A percentile compares a stretch with the other conserved stretches of the same genome.
phyloP scores from a whole-genome alignment of 2,113 vertebrate species.

The Elgaria multicarinata region DNA sequence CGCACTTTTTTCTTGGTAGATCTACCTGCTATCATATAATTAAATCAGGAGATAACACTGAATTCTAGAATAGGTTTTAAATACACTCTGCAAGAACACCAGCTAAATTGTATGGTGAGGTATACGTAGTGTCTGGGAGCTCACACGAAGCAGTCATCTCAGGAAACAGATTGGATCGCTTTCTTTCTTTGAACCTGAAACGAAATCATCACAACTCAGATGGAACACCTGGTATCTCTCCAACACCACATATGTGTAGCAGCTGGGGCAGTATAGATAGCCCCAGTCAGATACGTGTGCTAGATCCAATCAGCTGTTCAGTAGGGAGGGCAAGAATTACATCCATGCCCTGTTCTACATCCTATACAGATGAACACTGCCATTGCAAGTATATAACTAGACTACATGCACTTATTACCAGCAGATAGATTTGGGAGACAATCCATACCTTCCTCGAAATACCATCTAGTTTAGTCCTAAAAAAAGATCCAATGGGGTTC shows the following conservation, averaged over 20 bases:
- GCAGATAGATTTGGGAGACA: neutral
- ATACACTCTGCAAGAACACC: neutral
- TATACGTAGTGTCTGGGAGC: neutral
- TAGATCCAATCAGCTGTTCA: neutral
- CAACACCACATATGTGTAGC: neutral
- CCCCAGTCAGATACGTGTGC: neutral
- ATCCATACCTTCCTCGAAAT: neutral
- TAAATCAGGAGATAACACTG: slow-evolving; percentile 11
- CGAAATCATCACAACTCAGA: neutral
- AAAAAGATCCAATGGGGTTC: neutral
- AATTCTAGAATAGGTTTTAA: neutral
- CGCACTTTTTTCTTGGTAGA: neutral
- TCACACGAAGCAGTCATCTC: neutral
- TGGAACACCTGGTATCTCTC: neutral
- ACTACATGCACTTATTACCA: too few relatives aligned
- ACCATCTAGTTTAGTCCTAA: neutral
- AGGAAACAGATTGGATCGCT: neutral
- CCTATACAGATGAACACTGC: neutral
- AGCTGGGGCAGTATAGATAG: neutral
- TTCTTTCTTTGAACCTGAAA: neutral
- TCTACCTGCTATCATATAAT: slow-evolving; percentile 5
- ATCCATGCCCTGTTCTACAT: neutral
- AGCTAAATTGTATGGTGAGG: neutral
- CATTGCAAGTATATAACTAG: neutral
- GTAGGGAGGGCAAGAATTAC: neutral